Evolutionary conservation across 2,113 vertebrate species (phyloP).

Genomic region (Crotalus helleri): DNA sequence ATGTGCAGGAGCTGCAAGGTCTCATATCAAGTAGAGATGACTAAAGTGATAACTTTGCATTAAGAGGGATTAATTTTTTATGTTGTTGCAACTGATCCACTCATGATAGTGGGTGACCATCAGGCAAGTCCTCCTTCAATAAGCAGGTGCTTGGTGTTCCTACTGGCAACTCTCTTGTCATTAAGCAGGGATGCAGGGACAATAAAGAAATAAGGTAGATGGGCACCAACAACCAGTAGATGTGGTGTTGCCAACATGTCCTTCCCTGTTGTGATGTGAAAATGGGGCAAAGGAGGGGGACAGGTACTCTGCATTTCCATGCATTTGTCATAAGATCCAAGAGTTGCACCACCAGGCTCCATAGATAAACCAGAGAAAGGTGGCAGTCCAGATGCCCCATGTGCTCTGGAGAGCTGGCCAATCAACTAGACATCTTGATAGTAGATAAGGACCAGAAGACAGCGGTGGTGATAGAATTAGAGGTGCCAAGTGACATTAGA

Average conservation of each 20-base stretch:
- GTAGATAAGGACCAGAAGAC: too few relatives aligned
- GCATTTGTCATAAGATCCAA: background rate
- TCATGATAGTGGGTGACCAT: background rate
- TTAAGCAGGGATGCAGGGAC: background rate
- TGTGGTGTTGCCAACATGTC: background rate
- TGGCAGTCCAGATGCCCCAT: background rate
- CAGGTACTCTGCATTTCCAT: background rate
- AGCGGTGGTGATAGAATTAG: too few relatives aligned
- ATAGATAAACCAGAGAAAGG: background rate
- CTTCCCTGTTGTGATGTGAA: background rate
- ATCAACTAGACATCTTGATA: too few relatives aligned
- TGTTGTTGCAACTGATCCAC: background rate
- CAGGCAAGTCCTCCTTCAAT: background rate
- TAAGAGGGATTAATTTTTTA: background rate
- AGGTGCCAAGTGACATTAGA: too few relatives aligned
- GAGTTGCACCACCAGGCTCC: background rate
- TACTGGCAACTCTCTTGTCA: background rate
- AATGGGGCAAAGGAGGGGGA: background rate
- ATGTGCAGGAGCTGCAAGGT: background rate
- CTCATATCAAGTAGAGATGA: background rate
- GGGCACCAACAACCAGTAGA: background rate
- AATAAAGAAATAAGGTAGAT: background rate
- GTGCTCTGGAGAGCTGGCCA: background rate
- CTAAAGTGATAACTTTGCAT: background rate
- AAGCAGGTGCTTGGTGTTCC: background rate